Evolutionary conservation across 2,113 vertebrate genomes (phyloP).

Genomic region (Alexandromys fortis): DNA sequence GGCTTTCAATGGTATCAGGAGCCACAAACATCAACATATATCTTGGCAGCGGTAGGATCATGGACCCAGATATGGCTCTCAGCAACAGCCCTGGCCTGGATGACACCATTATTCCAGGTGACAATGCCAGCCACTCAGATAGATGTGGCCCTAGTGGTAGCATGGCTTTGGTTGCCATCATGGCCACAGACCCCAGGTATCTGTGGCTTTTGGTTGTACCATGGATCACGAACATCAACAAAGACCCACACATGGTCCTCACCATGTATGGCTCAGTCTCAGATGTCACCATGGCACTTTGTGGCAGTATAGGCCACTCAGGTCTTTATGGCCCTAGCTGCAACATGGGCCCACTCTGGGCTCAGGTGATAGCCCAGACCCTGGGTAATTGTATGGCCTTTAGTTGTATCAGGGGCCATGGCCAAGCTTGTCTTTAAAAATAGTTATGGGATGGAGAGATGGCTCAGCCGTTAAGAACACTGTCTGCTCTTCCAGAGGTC

Average conservation of each 20-base stretch:
- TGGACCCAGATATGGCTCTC: not conserved
- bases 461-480: no score
- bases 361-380: no score
- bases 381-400: not conserved
- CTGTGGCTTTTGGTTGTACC: not conserved
- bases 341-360: no score
- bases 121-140: not conserved
- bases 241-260: no score
- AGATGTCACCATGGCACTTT: no score
- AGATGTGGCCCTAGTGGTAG: not conserved
- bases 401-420: not conserved
- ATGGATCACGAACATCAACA: no score
- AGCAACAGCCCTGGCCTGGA: not conserved
- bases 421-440: not conserved
- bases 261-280: no score
- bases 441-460: no score
- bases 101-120: not conserved
- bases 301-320: no score
- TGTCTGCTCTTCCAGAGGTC: no score
- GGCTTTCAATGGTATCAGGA: not conserved
- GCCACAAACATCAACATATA: not conserved
- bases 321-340: no score
- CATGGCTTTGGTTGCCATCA: no score
- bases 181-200: not conserved
- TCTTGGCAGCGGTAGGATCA: not conserved